Percentiles rank a stretch among this genome's conserved stretches.
Conservation (phyloP, 2,888 invertebrate species). For the Pediacus dermestoides region DNA sequence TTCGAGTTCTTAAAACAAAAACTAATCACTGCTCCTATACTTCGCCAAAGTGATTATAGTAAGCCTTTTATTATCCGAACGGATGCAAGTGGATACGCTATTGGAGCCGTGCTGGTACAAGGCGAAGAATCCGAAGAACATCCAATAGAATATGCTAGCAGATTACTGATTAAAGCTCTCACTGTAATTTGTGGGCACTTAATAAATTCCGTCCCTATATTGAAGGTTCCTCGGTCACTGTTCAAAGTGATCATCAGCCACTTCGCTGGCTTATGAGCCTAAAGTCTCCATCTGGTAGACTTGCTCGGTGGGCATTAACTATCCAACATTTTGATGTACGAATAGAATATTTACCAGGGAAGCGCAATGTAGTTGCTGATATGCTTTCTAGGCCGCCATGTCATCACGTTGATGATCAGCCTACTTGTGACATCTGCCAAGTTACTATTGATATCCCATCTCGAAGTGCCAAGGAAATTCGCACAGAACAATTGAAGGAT, state of each 20-base stretch:
- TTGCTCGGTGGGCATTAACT: conserved; percentile 49
- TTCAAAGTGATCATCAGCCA: conserved; percentile 47
- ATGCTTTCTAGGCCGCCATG: conserved; percentile 33
- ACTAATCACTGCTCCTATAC: conserved; percentile 25
- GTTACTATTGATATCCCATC: conserved; percentile 11
- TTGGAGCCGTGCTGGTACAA: conserved; percentile 26
- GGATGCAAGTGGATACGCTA: conserved; percentile 29
- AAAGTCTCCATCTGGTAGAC: conserved; percentile 41
- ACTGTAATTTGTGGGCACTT: conserved; percentile 24
- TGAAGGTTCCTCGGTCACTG: conserved; percentile 36
- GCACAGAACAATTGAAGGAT: conserved; percentile 23
- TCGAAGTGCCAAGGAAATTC: conserved; percentile 6
- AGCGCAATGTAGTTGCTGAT: conserved; percentile 40
- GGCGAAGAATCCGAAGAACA: conserved; percentile 22
- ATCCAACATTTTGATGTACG: conserved; percentile 40
- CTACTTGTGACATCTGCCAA: conserved; percentile 7
- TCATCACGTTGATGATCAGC: conserved; percentile 3
- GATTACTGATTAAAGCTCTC: conserved; percentile 23
- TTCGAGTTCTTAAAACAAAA: conserved; percentile 19
- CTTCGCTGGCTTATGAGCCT: conserved; percentile 45
- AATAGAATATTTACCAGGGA: conserved; percentile 41
- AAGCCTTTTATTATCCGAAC: conserved; percentile 27
- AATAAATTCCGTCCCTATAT: conserved; percentile 34
- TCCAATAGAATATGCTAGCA: conserved; percentile 28
- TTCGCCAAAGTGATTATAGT: conserved; percentile 21